Conservation (phyloP, 2,888 invertebrate species). For the Xanthorhoe spadicearia region DNA sequence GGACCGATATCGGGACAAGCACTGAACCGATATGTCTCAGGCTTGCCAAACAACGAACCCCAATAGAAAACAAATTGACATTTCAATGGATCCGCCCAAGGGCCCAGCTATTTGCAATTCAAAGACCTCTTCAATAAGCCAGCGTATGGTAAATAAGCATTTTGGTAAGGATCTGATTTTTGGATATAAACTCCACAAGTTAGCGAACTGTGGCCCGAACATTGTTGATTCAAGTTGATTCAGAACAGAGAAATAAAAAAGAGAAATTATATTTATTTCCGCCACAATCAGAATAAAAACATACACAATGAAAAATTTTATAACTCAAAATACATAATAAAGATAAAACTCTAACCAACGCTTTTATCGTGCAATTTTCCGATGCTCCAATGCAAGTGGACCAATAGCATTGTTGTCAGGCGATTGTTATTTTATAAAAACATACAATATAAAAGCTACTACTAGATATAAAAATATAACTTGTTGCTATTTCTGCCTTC, state of each 20-base stretch:
- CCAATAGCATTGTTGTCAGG: no score
- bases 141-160: conserved; percentile 77
- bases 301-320: no score
- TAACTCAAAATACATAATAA: no score
- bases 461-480: neutral
- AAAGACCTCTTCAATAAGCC: conserved; percentile 80
- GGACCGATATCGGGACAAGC: conserved; percentile 29
- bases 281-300: no score
- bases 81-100: conserved; percentile 77
- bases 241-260: neutral
- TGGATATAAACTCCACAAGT: conserved; percentile 47
- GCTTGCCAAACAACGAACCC: conserved; percentile 57
- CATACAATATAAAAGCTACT: no score
- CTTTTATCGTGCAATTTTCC: no score
- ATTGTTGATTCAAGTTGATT: conserved; percentile 7
- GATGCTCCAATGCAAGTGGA: no score
- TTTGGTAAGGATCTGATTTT: conserved; percentile 78
- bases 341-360: no score
- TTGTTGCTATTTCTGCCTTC: conserved; percentile 3
- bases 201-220: conserved; percentile 9
- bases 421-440: no score
- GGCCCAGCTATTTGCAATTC: conserved; percentile 80
- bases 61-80: conserved; percentile 84
- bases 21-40: conserved; percentile 47
- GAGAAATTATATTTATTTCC: no score